Base-by-base conservation (phyloP, 2,113 vertebrate genomes). In the Lonchura striata region DNA sequence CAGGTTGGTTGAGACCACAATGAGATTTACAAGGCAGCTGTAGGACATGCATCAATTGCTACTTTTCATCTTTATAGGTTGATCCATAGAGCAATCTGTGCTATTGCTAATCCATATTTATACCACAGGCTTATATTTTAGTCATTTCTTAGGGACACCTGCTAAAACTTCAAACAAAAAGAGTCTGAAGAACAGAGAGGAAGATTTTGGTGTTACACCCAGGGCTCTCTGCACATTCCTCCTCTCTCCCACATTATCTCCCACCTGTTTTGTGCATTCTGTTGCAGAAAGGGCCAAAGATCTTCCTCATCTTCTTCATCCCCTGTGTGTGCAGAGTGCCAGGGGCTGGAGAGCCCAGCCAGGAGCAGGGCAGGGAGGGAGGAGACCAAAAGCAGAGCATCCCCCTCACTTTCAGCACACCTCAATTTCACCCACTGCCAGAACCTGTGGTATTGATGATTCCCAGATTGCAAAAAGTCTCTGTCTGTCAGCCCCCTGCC, bases 61-160 rank as follows among this genome's bases (percentile, higher is more conserved):
- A 35, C 69, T 88, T 94, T 72, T n/a, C 63, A 95, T 92, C 94
- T 92, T 91, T 77, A 27, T 4, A 52, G 91, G 84, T 13, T 71
- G 57, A 92, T 96, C 86, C 86, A 95, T 87, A 91, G 37, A 17
- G 65, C 52, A 84, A 18, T 57, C 72, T 89, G 70, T 77, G 57
- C 86, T 76, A 24, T 46, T 79, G 82, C 86, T 97, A 94, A 97
- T 95, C 91, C 90, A 81, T 96, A 94, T 95, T 96, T 95, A 95
- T 52, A 90, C 33, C 15, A 42, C 39, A 76, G 94, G 59, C 54
- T 17, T 10, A 3, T 50, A 54, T 91, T 70, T 95, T 31, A 91
- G 89, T 47, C 7, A 57, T 87, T 97, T 92, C 82, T 60, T 20
- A 53, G 86, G 76, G n/a, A 94, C n/a, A 68, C 44, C 88, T 76